Conservation (phyloP, 2,797 vertebrate genomes). For the Eulemur coronatus region DNA sequence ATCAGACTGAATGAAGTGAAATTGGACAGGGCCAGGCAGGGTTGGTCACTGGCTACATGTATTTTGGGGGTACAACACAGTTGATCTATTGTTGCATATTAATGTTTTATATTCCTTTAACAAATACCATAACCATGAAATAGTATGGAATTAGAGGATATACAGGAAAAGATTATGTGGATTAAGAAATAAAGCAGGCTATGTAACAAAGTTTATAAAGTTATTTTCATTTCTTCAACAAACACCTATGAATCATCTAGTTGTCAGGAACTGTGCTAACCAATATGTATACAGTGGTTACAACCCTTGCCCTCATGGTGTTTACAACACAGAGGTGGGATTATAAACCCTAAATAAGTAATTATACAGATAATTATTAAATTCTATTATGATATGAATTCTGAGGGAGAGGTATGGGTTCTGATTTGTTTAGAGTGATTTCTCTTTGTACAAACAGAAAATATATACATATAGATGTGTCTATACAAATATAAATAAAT, state of each 20-base stretch:
- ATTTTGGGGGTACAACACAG: not conserved
- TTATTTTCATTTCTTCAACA: not conserved
- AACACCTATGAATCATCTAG: not conserved
- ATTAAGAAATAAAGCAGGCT: not conserved
- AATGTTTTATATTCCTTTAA: not conserved
- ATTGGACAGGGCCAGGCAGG: not conserved
- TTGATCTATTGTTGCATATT: not conserved
- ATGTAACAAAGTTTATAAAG: not conserved
- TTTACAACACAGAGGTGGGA: not conserved
- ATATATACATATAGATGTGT: not conserved
- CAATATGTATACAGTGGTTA: not conserved
- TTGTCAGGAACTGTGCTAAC: not conserved
- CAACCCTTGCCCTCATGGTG: not conserved
- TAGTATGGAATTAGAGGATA: not conserved
- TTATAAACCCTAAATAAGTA: not conserved
- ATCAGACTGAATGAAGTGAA: not conserved
- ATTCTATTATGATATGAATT: not conserved
- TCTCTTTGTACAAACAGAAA: not conserved
- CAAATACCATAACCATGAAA: not conserved
- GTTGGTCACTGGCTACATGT: not conserved
- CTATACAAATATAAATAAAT: not conserved
- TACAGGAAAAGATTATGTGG: not conserved
- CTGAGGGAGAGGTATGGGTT: not conserved
- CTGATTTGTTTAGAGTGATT: not conserved
- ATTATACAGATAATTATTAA: not conserved